A percentile compares a stretch with the other conserved stretches of the same genome.
Evolutionary conservation across 2,113 vertebrate genomes (phyloP).

Genomic region (Epinephelus lanceolatus): DNA sequence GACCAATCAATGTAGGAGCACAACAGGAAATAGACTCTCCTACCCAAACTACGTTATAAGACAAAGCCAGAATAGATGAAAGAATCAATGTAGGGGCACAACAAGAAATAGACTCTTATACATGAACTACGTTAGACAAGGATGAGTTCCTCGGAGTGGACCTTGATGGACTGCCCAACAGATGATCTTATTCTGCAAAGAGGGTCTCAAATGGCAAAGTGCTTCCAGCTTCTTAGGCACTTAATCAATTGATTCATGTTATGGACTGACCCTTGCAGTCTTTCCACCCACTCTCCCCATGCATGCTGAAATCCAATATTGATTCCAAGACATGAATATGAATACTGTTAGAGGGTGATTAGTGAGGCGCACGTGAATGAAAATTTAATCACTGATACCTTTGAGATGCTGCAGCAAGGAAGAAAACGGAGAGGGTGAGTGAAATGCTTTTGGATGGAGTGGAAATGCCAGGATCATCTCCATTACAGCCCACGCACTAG

Average conservation of each 20-base stretch:
- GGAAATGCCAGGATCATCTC: slow-evolving; percentile 51
- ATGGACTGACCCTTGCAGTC: slow-evolving; percentile 49
- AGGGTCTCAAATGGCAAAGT: slow-evolving; percentile 64
- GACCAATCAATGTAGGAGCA: too few species aligned
- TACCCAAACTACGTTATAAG: too few species aligned
- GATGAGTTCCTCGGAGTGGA: slow-evolving; percentile 18
- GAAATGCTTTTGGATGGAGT: slow-evolving; percentile 16
- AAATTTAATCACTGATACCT: slow-evolving; percentile 32
- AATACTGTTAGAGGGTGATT: slow-evolving; percentile 34
- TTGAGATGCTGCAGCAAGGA: slow-evolving; percentile 23
- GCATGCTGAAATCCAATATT: slow-evolving; percentile 43
- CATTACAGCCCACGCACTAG: slow-evolving; percentile 43
- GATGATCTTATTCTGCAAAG: slow-evolving; percentile 55
- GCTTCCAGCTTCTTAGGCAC: slow-evolving; percentile 60
- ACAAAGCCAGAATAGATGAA: slow-evolving; percentile 11
- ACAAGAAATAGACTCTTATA: slow-evolving; percentile 3
- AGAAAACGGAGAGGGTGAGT: slow-evolving; percentile 24
- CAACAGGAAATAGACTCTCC: too few species aligned
- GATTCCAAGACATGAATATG: slow-evolving; percentile 40
- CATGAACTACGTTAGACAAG: slow-evolving; percentile 7
- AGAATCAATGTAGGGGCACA: not conserved
- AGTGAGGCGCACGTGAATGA: slow-evolving; percentile 12
- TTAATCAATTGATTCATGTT: slow-evolving; percentile 68
- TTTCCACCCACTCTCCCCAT: not conserved
- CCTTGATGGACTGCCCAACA: slow-evolving; percentile 48